Base-by-base conservation (phyloP, 2,888 invertebrate genomes). In the Troides aeacus region DNA sequence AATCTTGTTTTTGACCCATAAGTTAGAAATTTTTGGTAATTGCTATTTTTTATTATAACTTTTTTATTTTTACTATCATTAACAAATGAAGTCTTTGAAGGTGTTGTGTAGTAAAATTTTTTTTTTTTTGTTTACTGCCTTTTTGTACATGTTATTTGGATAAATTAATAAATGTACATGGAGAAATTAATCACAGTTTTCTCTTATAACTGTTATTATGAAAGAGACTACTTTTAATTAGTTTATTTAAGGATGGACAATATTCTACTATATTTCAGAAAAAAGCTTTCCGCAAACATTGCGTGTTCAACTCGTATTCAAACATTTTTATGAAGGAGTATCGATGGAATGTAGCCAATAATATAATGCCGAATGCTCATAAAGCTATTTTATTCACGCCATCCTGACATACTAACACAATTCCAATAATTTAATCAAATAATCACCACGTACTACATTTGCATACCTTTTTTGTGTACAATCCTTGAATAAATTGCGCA, bases 361-460 rank as follows among this genome's bases (percentile, higher is more conserved):
- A 74, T 74, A 65, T 63, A n/a, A 30, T 30, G 18, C 15, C 21
- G 73, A 61, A 68, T 68, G 67, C 62, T 60, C 63, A 53, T 67
- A 64, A 58, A 66, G 53, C 79, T 74, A 75, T 77, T 76, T 76
- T 72, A 77, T 77, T 78, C 85, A 84, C 83, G 88, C 81, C 77
- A 87, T 78, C 77, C 76, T 66, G 80, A 81, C 83, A 83, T 80
- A 82, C 77, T 84, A 77, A 75, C 81, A 86, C 80, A 84, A 85
- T 87, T 79, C 76, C 77, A 74, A 73, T 74, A 15, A 17, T 50
- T 15, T 15, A 17, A 53, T 53, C 53, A 53, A 53, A 53, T 53
- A 7, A n/a, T 53, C 66, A 76, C 73, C 83, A 83, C 81, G 84
- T 85, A 81, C 82, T 77, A 76, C 75, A 72, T 72, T 72, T 69